Evolutionary conservation across 2,888 invertebrate species (phyloP), one percentile per base, ranked within the genome.

Genomic region (Eilema sororculum): DNA sequence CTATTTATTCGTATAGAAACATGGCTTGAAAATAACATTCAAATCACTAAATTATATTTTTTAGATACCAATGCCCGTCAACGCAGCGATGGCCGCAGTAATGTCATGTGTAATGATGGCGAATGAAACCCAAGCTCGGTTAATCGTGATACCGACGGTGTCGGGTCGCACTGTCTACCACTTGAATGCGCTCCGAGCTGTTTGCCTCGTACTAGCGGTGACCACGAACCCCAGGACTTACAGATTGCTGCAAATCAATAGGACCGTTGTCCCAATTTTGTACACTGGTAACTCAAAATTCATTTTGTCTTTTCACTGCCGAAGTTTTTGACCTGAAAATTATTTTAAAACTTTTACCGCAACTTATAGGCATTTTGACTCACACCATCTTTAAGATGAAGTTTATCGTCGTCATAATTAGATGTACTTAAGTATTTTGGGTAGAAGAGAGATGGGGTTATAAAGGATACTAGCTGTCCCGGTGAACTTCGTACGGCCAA

Each of bases 91-190:
- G 81, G 92, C 90, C 0, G 75, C 86, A 41, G 89, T 89, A 0
- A 68, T 90, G 20, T 86, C 93, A 0, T 90, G 91, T 68, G 89
- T 85, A 0, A 70, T 83, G 0, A 59, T 85, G 0, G 90, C 93
- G 0, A 88, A 90, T 71, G 86, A 89, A 52, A 82, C 76, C 0
- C 80, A 86, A 2, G 86, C 91, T 0, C 78, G 83, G 0, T 96
- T 97, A 0, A 97, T 97, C 70, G 90, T 97, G 59, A 92, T 97
- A 3, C 95, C 97, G 1, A 97, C 97, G 0, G 97, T 97, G 8
- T 93, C 94, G 6, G 96, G 96, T 0, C 86, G 94, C 75, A 96
- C 97, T 0, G 96, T 96, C 4, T 94, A 95, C 77, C 88, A 96
- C 64, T 90, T 97, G 60, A 95, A 96, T 30, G 95, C 96, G 72